Conservation (phyloP, 2,113 vertebrate genomes). For the Mesembrinibis cayennensis region DNA sequence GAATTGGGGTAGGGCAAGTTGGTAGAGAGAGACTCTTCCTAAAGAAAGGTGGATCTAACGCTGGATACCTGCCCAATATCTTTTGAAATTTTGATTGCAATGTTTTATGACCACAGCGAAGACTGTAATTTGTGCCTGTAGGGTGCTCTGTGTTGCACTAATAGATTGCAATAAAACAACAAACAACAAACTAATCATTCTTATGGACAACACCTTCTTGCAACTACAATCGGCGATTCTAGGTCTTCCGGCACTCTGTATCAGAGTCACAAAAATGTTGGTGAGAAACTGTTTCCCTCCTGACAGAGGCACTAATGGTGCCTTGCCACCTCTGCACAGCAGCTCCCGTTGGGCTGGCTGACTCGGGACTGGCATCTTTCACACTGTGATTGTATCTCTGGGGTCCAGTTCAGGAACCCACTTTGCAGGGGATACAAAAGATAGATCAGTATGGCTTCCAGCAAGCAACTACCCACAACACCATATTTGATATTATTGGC, state of each 20-base stretch:
- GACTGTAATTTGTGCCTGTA: conserved; percentile 29
- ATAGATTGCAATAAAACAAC: not conserved
- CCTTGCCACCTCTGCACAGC: not conserved
- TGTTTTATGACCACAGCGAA: not conserved
- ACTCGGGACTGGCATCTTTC: not conserved
- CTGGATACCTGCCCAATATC: not conserved
- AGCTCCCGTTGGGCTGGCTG: not conserved
- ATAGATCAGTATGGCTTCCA: not conserved
- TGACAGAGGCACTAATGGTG: not conserved
- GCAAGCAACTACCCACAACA: not conserved
- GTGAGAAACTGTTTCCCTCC: not conserved
- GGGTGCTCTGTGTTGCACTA: conserved; percentile 15
- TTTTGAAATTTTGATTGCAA: conserved; percentile 43
- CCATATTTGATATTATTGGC: not conserved
- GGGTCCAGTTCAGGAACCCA: not conserved
- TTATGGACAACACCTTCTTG: not conserved
- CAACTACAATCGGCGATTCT: not conserved
- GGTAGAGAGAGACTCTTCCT: not conserved
- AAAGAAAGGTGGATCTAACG: conserved; percentile 1
- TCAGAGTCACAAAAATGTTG: not conserved
- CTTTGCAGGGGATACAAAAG: not conserved
- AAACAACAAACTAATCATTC: not conserved
- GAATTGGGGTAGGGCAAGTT: not conserved
- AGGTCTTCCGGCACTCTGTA: not conserved
- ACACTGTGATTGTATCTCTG: not conserved